Conservation (phyloP, 1,140 invertebrate genomes). For the Pseudomyrmex concolor region DNA sequence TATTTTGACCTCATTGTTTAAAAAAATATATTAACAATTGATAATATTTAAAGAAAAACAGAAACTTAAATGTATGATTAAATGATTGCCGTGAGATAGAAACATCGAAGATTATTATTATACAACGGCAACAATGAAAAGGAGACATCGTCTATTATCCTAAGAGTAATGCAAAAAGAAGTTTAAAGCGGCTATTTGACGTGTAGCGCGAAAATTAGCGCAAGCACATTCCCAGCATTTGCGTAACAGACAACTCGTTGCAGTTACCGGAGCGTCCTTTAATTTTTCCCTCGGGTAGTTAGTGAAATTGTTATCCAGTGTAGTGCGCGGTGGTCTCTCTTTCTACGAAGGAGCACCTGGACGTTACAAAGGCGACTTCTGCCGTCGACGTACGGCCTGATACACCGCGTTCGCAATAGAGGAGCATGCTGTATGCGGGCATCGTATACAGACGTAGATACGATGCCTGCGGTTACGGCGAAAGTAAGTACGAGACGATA, state of each 20-base stretch:
- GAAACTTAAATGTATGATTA: too few relatives aligned
- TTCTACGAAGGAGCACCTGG: slow-evolving; percentile 58
- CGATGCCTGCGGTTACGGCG: slow-evolving; percentile 45
- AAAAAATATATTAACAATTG: too few relatives aligned
- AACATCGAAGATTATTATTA: too few relatives aligned
- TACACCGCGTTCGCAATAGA: slow-evolving; percentile 65
- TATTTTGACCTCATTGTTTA: too few relatives aligned
- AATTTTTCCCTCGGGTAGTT: slow-evolving; percentile 14
- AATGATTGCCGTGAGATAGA: too few relatives aligned
- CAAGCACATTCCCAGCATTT: not conserved
- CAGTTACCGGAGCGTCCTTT: not conserved
- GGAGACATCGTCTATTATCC: too few relatives aligned
- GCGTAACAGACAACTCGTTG: not conserved
- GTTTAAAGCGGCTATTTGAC: not conserved
- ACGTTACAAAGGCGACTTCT: slow-evolving; percentile 74
- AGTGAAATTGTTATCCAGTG: slow-evolving; percentile 61
- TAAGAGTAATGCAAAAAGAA: not conserved
- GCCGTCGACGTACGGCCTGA: slow-evolving; percentile 74
- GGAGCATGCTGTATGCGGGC: not conserved
- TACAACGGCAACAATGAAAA: too few relatives aligned
- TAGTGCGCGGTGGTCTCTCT: slow-evolving; percentile 59
- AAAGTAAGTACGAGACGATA: slow-evolving; percentile 62
- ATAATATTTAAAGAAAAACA: too few relatives aligned
- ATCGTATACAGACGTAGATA: not conserved
- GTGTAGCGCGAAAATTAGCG: not conserved